A percentile compares a stretch with the other conserved stretches of the same genome.
These are phyloP conservation scores for Chironomus striatipennis DNA, from an alignment of 1,140 invertebrate species.

Conservation along the genomic window DNA sequence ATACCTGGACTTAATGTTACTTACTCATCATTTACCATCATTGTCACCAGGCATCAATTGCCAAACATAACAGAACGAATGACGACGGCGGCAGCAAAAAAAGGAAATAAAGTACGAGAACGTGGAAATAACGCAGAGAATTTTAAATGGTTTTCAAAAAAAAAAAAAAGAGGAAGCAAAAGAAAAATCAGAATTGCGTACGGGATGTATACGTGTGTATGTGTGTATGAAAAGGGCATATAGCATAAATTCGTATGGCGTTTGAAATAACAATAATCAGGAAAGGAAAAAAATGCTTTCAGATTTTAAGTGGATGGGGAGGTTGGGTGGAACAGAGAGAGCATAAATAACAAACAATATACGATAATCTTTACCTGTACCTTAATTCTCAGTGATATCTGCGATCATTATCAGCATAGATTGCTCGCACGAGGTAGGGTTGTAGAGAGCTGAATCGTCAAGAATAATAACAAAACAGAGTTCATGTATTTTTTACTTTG, in stretches of 20 bases:
- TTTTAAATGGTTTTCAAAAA: conserved; percentile 11
- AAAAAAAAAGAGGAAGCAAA: not conserved
- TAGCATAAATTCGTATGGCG: conserved; percentile 20
- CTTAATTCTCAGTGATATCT: conserved; percentile 15
- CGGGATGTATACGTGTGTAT: not conserved
- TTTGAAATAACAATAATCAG: not conserved
- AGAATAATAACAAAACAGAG: not conserved
- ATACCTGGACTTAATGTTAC: too few relatives aligned
- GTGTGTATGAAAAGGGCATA: not conserved
- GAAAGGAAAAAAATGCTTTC: not conserved
- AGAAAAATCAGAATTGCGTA: not conserved
- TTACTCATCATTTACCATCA: not conserved
- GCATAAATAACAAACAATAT: conserved; percentile 18
- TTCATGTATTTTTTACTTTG: not conserved
- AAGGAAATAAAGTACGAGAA: conserved; percentile 17
- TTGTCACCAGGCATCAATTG: too few relatives aligned
- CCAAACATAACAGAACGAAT: not conserved
- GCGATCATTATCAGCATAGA: not conserved
- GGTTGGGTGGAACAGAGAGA: not conserved
- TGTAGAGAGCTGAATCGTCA: not conserved
- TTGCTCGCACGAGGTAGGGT: not conserved
- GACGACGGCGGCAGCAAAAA: not conserved
- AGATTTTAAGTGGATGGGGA: not conserved
- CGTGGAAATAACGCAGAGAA: conserved; percentile 21
- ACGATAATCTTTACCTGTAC: conserved; percentile 16